Evolutionary conservation across 2,888 invertebrate species (phyloP).

Genomic region (Disparrhopalites patrizii): DNA sequence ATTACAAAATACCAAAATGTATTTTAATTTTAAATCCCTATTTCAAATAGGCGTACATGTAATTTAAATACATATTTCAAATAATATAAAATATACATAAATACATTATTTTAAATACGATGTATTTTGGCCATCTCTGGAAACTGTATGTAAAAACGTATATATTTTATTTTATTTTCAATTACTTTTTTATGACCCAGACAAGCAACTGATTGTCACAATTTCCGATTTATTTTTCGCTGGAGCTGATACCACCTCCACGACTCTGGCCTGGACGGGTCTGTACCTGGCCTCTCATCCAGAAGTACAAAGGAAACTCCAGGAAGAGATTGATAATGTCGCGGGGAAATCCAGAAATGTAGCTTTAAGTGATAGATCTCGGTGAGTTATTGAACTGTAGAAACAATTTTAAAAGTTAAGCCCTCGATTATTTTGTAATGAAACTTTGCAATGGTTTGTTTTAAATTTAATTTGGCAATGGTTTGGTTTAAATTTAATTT

Average conservation of each 20-base stretch:
- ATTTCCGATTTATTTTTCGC: constrained; percentile 36
- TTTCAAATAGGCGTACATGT: too few species aligned
- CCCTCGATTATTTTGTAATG: too few species aligned
- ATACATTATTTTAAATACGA: too few species aligned
- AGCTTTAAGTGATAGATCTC: constrained; percentile 8
- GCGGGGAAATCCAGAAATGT: constrained; percentile 33
- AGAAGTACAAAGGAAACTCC: constrained; percentile 48
- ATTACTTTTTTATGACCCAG: not conserved
- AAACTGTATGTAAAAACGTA: not conserved
- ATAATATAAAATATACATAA: too few species aligned
- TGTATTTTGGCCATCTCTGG: not conserved
- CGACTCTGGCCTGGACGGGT: constrained; percentile 46
- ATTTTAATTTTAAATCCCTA: too few species aligned
- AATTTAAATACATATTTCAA: too few species aligned
- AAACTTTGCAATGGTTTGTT: not conserved
- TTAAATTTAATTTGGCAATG: not conserved
- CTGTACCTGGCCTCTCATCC: constrained; percentile 48
- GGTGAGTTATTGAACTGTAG: not conserved
- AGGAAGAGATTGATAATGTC: constrained; percentile 49
- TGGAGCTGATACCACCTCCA: constrained; percentile 48
- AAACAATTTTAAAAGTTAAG: too few species aligned
- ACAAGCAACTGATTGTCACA: constrained; percentile 25
- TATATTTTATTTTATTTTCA: not conserved
- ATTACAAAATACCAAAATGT: too few species aligned
- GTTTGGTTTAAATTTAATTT: too few species aligned